A percentile compares a stretch with the other conserved stretches of the same genome.
phyloP scores from a whole-genome alignment of 2,113 vertebrate genomes.

The Proterorhinus semilunaris region DNA sequence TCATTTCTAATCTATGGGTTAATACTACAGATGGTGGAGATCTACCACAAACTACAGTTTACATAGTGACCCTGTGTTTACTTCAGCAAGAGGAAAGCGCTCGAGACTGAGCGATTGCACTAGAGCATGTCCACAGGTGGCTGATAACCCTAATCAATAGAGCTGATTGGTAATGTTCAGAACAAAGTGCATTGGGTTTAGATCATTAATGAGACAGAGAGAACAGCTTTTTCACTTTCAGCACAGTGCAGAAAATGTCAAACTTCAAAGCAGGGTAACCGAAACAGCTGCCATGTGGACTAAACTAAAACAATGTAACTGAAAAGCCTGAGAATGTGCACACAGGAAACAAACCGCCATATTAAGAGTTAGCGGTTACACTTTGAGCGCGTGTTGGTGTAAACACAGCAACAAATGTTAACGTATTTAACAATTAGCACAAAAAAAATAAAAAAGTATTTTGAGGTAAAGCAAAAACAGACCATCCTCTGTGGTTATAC shows the following conservation, averaged over 20 bases:
- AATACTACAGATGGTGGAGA: conserved; percentile 21
- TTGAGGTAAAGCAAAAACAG: too few relatives aligned
- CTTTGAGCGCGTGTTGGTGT: background rate
- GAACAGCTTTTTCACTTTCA: conserved; percentile 11
- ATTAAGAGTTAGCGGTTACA: background rate
- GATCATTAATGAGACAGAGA: conserved; percentile 8
- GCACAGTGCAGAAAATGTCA: background rate
- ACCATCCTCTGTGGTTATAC: too few relatives aligned
- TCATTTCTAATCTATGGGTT: conserved; percentile 26
- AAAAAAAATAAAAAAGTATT: too few relatives aligned
- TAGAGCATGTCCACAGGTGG: conserved; percentile 29
- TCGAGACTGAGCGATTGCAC: conserved; percentile 24
- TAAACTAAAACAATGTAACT: background rate
- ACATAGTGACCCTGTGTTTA: conserved; percentile 30
- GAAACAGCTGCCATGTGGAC: background rate
- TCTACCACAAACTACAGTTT: conserved; percentile 13
- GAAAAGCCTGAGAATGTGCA: background rate
- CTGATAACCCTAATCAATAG: conserved; percentile 38
- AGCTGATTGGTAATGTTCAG: conserved; percentile 25
- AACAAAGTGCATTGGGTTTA: background rate
- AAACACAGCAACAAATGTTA: too few relatives aligned
- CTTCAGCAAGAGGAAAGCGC: conserved; percentile 30
- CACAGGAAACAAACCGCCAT: background rate
- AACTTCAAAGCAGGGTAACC: background rate
- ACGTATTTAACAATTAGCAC: too few relatives aligned